Evolutionary conservation across 2,113 vertebrate genomes (phyloP).

Genomic region (Ibidorhyncha struthersii): DNA sequence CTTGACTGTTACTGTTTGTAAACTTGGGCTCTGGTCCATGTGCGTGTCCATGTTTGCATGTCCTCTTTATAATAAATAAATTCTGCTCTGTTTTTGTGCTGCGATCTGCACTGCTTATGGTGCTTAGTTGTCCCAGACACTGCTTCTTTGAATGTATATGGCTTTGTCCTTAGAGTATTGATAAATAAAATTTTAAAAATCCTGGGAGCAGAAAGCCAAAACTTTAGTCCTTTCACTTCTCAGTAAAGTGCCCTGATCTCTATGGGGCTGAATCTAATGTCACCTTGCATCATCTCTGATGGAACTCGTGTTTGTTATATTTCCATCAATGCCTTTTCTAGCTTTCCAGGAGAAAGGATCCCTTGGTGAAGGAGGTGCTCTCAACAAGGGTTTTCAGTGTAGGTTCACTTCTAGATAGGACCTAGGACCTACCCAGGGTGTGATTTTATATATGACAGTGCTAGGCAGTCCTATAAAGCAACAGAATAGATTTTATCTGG

Average conservation of each 20-base stretch:
- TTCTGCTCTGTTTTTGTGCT: neutral
- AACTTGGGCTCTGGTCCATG: neutral
- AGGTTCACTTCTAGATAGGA: neutral
- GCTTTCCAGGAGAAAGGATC: neutral
- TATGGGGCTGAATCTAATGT: neutral
- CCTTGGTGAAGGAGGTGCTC: neutral
- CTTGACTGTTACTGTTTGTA: neutral
- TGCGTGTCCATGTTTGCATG: neutral
- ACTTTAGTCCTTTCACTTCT: neutral
- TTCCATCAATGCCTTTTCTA: neutral
- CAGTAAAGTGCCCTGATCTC: neutral
- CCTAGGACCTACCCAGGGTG: neutral
- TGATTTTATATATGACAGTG: neutral
- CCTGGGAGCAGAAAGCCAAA: neutral
- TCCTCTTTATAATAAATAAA: neutral
- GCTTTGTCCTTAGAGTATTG: neutral
- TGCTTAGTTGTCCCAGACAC: neutral
- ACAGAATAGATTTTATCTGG: neutral
- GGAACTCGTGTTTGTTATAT: neutral
- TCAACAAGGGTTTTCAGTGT: neutral
- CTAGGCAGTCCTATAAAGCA: neutral
- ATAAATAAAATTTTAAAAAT: neutral
- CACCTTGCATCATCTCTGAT: neutral
- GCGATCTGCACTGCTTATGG: neutral
- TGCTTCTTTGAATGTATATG: neutral